Percentiles rank a stretch among this genome's conserved stretches.
Conservation (phyloP, 1,140 invertebrate genomes). For the Drusus annulatus region DNA sequence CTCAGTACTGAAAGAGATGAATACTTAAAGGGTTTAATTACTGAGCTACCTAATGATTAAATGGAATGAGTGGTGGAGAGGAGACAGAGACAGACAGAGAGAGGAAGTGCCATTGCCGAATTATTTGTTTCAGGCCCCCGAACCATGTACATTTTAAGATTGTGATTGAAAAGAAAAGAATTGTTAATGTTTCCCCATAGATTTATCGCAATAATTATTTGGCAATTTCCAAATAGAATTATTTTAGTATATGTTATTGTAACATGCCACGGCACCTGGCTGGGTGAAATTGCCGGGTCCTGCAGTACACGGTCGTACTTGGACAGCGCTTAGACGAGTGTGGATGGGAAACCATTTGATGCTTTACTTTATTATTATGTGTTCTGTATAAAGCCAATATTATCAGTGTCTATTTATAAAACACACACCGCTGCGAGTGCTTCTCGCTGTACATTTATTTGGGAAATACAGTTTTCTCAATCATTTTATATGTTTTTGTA, state of each 20-base stretch:
- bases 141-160: constrained; percentile 19
- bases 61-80: too few species aligned
- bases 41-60: too few species aligned
- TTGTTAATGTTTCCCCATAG: constrained; percentile 10
- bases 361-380: neutral
- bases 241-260: neutral
- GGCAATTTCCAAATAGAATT: neutral
- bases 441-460: too few species aligned
- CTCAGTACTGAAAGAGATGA: too few species aligned
- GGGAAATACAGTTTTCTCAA: too few species aligned
- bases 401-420: neutral
- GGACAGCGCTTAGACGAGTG: neutral
- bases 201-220: constrained; percentile 1
- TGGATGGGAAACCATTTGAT: neutral
- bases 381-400: constrained; percentile 18
- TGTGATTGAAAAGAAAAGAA: constrained; percentile 5
- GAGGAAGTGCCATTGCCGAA: constrained; percentile 19
- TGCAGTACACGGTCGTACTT: neutral
- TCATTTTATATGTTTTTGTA: neutral
- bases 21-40: too few species aligned
- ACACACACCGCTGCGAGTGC: too few species aligned
- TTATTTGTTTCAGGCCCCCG: constrained; percentile 40
- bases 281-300: too few species aligned
- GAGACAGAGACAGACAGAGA: too few species aligned
- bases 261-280: neutral